Base-by-base conservation (phyloP, 2,888 invertebrate genomes). In the Eupithecia dodoneata region DNA sequence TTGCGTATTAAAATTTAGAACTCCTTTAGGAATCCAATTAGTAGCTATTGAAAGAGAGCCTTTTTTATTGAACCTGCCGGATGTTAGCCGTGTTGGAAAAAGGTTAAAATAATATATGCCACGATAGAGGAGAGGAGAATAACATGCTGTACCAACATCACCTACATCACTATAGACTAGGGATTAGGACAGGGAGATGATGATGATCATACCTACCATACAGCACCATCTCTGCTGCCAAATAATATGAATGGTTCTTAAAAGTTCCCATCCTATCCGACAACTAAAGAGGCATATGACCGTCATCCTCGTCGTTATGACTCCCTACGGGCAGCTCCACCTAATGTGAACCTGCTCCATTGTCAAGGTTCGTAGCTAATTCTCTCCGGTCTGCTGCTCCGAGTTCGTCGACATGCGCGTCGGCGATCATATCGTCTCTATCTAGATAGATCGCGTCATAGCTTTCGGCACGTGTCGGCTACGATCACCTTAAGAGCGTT, bases 321-420 rank as follows among this genome's bases (percentile, higher is more conserved):
- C n/a, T 71, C 71, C 69, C 71, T 10, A 30, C 13, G 70, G 47
- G 70, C 70, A 49, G 13, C 67, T 69, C 63, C 70, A 30, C 75
- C 71, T 79, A 80, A 79, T 77, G 65, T 72, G 71, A 80, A 81
- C 80, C 83, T 76, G 78, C 78, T 71, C 41, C 81, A 83, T 82
- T 83, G 84, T 83, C 83, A 84, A 83, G 83, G 82, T 82, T 81
- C 71, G 71, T 73, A 78, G 80, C 79, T 83, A 81, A 84, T 85
- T 81, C 80, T 87, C 79, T 83, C 82, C 85, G 85, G 87, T 87
- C 87, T 86, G 81, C 79, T 84, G 86, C 81, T 75, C 80, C 74
- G 69, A 83, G 87, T 83, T 86, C 87, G 72, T 81, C 81, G 84
- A 85, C 86, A 80, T 79, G 78, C n/a, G n/a, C 67, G 41, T 13